phyloP scores from a whole-genome alignment of 2,888 invertebrate genomes.

The Halocaridina rubra region DNA sequence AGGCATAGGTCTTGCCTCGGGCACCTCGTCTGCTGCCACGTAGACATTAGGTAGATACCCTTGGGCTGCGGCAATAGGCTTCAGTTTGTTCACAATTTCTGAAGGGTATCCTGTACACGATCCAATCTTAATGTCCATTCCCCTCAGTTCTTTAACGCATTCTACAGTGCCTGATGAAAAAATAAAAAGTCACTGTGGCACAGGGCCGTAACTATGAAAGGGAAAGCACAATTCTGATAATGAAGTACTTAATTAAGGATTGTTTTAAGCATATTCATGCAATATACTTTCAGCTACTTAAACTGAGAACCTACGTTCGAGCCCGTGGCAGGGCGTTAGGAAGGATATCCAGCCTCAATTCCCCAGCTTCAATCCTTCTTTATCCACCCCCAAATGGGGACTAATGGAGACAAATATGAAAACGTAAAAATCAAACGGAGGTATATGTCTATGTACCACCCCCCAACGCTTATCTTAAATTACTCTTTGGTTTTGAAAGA shows the following conservation, averaged over 20 bases:
- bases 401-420: no score
- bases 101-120: constrained; percentile 67
- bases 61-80: constrained; percentile 67
- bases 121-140: constrained; percentile 67
- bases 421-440: no score
- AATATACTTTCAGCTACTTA: not conserved
- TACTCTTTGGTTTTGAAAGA: no score
- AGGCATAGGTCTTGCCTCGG: constrained; percentile 68
- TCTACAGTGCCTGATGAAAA: constrained; percentile 31
- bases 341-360: no score
- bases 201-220: not conserved
- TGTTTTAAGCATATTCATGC: not conserved
- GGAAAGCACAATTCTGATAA: not conserved
- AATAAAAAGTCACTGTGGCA: no score
- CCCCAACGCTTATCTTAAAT: no score
- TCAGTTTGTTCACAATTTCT: constrained; percentile 67
- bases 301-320: no score
- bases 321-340: no score
- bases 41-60: constrained; percentile 68
- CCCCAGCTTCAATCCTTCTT: no score
- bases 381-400: no score
- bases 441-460: no score
- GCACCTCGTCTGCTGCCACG: constrained; percentile 69
- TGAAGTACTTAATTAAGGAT: not conserved
- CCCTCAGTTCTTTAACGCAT: constrained; percentile 65